Conservation (phyloP, 2,113 vertebrate genomes). For the Chiloscyllium plagiosum region DNA sequence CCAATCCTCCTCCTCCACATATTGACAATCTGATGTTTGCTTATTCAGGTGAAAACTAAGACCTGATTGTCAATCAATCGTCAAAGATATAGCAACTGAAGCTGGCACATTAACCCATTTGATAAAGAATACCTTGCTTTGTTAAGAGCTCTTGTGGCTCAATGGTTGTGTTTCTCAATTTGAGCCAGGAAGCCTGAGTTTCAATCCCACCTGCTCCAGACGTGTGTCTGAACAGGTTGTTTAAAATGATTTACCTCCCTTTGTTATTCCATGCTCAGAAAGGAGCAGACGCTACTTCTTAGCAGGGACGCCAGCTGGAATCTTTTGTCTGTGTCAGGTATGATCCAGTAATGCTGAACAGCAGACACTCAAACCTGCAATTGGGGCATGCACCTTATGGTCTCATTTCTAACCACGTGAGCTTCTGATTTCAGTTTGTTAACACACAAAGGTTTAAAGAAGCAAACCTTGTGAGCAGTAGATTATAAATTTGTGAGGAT, state of each 20-base stretch:
- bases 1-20: background rate
- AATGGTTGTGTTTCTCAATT: too few relatives aligned
- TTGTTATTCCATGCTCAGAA: background rate
- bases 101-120: background rate
- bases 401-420: background rate
- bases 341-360: background rate
- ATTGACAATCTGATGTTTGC: background rate
- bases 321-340: background rate
- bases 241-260: background rate
- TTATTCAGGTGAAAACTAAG: background rate
- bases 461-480: background rate
- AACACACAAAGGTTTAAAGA: background rate
- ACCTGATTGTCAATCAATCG: background rate
- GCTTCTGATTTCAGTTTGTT: background rate
- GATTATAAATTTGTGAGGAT: background rate
- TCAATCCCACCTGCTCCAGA: too few relatives aligned
- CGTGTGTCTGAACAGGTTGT: too few relatives aligned
- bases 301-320: slow-evolving; percentile 3
- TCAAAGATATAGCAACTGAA: background rate
- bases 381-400: background rate
- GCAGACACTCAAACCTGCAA: background rate
- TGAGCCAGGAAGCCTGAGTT: too few relatives aligned
- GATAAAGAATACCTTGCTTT: background rate
- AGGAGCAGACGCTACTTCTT: background rate
- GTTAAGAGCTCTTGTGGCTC: background rate